A percentile compares a stretch with the other conserved stretches of the same genome.
Evolutionary conservation across 2,888 invertebrate species (phyloP).

Genomic region (Magallana nippona): DNA sequence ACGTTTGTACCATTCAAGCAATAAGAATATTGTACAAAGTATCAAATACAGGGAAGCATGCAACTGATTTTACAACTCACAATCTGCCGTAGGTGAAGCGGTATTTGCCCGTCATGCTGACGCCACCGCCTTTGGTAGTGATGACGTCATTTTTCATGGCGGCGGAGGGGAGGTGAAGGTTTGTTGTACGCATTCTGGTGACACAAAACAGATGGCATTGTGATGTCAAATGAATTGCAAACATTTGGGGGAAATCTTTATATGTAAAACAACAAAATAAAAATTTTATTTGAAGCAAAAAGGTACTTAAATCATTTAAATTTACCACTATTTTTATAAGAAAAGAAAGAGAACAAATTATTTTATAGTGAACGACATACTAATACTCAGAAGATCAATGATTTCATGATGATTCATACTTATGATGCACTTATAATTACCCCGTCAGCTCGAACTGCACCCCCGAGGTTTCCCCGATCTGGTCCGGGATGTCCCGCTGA

Average conservation of each 20-base stretch:
- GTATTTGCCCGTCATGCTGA: constrained; percentile 13
- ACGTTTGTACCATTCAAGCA: not conserved
- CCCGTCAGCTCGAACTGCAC: constrained; percentile 1
- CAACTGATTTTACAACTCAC: not conserved
- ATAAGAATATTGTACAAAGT: not conserved
- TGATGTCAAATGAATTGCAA: too few relatives aligned
- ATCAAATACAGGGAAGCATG: not conserved
- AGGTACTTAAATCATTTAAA: too few relatives aligned
- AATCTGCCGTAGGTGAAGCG: constrained; percentile 4
- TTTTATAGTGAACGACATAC: too few relatives aligned
- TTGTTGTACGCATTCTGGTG: constrained; percentile 13
- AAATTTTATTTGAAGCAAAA: too few relatives aligned
- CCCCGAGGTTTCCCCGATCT: constrained; percentile 13
- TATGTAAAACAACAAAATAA: too few relatives aligned
- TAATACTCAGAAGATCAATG: too few relatives aligned
- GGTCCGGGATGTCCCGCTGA: constrained; percentile 11
- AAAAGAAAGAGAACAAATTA: too few relatives aligned
- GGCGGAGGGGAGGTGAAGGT: not conserved
- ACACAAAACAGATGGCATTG: not conserved
- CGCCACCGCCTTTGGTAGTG: not conserved
- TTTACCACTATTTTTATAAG: too few relatives aligned
- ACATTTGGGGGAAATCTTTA: too few relatives aligned
- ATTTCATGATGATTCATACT: too few relatives aligned
- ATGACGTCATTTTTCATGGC: constrained; percentile 6
- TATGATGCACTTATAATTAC: not conserved